phyloP scores from a whole-genome alignment of 2,113 vertebrate species.

The Callithrix jacchus region DNA sequence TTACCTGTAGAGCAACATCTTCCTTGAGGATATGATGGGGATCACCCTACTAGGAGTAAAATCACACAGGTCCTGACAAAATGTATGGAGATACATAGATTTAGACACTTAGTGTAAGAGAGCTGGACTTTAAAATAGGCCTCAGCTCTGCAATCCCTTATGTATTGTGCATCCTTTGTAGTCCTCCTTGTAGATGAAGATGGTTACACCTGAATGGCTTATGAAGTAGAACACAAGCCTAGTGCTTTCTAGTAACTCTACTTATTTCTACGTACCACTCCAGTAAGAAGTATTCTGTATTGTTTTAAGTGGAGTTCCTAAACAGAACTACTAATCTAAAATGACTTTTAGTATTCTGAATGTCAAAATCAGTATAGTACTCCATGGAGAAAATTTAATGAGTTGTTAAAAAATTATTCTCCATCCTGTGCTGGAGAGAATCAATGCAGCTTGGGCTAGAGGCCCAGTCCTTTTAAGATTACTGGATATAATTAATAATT shows the following conservation, averaged over 20 bases:
- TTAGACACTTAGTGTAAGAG: neutral
- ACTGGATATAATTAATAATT: conserved; percentile 64
- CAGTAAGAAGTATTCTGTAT: neutral
- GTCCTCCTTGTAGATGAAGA: neutral
- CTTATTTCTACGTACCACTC: neutral
- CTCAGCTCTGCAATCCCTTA: neutral
- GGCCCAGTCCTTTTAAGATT: conserved; percentile 49
- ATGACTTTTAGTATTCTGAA: neutral
- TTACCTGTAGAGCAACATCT: neutral
- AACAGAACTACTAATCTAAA: conserved; percentile 36
- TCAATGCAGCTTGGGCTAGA: conserved; percentile 68
- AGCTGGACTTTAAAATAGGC: neutral
- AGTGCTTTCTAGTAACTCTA: neutral
- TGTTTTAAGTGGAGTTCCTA: neutral
- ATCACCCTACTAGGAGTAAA: neutral
- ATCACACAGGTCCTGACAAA: neutral
- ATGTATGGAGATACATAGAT: neutral
- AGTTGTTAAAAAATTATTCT: conserved; percentile 65
- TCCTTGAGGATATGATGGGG: neutral
- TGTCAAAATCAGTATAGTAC: conserved; percentile 60
- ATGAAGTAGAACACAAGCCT: neutral
- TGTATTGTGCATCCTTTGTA: neutral
- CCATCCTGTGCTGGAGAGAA: conserved; percentile 50
- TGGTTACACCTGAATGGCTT: neutral
- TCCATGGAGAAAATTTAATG: conserved; percentile 73